Evolutionary conservation across 2,113 vertebrate genomes (phyloP).

Genomic region (Alethe castanea): DNA sequence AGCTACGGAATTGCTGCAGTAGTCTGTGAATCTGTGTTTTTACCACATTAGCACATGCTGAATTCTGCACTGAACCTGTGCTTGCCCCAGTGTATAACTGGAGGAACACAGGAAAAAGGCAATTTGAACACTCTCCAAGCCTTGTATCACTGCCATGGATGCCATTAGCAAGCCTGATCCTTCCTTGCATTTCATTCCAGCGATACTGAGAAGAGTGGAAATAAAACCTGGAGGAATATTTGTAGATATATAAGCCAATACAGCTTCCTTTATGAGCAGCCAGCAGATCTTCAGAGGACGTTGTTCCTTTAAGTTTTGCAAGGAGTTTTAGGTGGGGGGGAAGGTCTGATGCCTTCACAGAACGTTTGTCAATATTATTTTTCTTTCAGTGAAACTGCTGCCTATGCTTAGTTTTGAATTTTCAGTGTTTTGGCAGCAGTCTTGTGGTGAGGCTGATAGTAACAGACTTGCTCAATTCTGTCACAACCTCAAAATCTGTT

Average conservation of each 20-base stretch:
- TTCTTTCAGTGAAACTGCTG: not conserved
- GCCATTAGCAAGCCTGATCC: not conserved
- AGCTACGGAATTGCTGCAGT: not conserved
- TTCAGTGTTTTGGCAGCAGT: conserved; percentile 28
- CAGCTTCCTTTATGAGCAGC: not conserved
- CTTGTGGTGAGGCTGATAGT: not conserved
- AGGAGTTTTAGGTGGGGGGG: not conserved
- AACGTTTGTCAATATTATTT: not conserved
- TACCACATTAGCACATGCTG: not conserved
- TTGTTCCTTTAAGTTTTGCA: not conserved
- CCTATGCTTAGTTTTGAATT: not conserved
- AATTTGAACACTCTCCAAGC: not conserved
- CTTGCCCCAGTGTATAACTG: not conserved
- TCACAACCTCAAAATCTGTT: conserved; percentile 7
- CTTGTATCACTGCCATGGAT: not conserved
- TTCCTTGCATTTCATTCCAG: not conserved
- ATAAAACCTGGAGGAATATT: not conserved
- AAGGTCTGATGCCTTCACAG: not conserved
- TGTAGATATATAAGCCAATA: not conserved
- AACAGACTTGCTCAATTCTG: not conserved
- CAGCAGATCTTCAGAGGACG: not conserved
- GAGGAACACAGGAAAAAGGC: not conserved
- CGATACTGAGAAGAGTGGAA: not conserved
- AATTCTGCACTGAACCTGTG: not conserved
- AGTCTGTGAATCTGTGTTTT: not conserved